A percentile compares a stretch with the other conserved stretches of the same genome.
Conservation (phyloP, 2,113 vertebrate genomes). For the Bagarius yarrelli region DNA sequence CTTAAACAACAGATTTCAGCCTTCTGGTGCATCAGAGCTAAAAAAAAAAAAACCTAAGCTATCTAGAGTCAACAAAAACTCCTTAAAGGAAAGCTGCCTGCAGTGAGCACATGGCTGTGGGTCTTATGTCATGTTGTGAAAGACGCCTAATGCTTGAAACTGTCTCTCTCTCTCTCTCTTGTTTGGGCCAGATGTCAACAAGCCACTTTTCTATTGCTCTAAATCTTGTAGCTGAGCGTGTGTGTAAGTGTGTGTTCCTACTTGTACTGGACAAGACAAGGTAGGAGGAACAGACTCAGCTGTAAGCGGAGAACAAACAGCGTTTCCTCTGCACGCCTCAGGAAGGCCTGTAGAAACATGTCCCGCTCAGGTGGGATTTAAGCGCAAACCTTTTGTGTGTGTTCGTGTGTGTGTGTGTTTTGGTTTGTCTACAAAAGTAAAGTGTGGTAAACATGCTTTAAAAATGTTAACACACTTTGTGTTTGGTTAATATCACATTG, state of each 20-base stretch:
- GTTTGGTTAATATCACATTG: neutral
- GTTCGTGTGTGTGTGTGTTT: neutral
- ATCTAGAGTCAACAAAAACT: conserved; percentile 24
- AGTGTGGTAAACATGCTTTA: neutral
- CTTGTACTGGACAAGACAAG: conserved; percentile 17
- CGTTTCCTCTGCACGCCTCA: conserved; percentile 2
- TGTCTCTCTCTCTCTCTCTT: neutral
- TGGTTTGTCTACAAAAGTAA: neutral
- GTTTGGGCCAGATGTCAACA: conserved; percentile 18
- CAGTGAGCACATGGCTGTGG: conserved; percentile 3
- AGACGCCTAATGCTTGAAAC: conserved; percentile 22
- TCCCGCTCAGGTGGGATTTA: conserved; percentile 1
- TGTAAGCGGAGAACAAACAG: conserved; percentile 16
- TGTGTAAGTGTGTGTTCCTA: neutral
- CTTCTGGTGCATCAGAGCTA: neutral
- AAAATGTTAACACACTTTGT: neutral
- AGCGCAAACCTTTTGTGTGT: neutral
- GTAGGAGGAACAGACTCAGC: conserved; percentile 21
- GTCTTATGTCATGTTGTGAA: neutral
- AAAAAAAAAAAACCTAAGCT: neutral
- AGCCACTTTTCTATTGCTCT: neutral
- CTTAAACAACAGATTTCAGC: neutral
- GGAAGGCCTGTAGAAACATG: conserved; percentile 27
- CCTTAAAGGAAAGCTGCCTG: conserved; percentile 5
- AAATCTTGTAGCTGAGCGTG: conserved; percentile 1